Conservation (phyloP, 2,113 vertebrate genomes). For the Planiliza haematocheilus region DNA sequence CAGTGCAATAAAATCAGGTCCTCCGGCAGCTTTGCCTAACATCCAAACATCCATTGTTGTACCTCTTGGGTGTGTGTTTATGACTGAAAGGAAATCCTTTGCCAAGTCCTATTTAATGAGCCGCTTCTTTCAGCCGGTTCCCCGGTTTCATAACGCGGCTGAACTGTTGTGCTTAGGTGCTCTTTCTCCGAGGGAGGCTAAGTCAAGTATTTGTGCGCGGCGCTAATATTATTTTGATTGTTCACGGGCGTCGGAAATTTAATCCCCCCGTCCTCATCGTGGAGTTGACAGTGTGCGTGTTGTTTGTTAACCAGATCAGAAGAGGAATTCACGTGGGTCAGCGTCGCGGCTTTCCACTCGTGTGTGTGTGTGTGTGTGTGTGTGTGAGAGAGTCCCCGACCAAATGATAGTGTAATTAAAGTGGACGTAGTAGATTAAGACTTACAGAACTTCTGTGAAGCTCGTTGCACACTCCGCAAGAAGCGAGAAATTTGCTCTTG, state of each 20-base stretch:
- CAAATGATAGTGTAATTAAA: no score
- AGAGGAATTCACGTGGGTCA: constrained; percentile 17
- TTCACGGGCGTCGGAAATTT: constrained; percentile 9
- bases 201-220: constrained; percentile 20
- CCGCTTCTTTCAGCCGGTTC: constrained; percentile 51
- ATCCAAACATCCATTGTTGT: constrained; percentile 44
- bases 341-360: neutral
- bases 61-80: constrained; percentile 49
- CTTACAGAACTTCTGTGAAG: no score
- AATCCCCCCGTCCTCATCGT: neutral
- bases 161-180: constrained; percentile 22
- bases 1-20: constrained; percentile 58
- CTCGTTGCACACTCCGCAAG: no score
- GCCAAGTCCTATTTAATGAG: constrained; percentile 73
- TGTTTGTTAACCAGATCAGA: neutral
- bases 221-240: constrained; percentile 41
- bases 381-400: no score
- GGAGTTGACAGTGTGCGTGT: constrained; percentile 9
- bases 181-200: constrained; percentile 21
- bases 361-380: no score
- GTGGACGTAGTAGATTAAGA: no score
- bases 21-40: constrained; percentile 50
- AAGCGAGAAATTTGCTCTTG: no score
- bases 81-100: constrained; percentile 58
- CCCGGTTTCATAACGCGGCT: constrained; percentile 44